Conservation (phyloP, 2,888 invertebrate species). For the Phlogophora meticulosa region DNA sequence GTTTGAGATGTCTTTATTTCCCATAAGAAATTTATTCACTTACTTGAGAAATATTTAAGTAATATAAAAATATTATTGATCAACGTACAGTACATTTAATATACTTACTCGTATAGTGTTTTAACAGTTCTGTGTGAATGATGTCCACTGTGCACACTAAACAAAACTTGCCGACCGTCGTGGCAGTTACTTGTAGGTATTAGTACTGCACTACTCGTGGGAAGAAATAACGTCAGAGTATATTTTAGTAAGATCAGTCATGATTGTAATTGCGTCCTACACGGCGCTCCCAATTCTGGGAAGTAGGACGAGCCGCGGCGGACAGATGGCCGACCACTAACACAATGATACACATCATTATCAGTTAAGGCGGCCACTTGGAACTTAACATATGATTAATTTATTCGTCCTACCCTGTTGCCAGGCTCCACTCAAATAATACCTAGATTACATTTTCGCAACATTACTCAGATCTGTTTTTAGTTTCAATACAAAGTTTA, state of each 20-base stretch:
- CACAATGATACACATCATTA: conserved; percentile 25
- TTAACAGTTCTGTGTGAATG: background rate
- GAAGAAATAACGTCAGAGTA: conserved; percentile 36
- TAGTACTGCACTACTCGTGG: conserved; percentile 5
- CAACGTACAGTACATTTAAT: no score
- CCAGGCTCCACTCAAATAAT: background rate
- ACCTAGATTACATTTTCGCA: background rate
- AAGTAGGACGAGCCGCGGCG: conserved; percentile 47
- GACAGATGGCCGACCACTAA: conserved; percentile 50
- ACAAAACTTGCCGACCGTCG: no score
- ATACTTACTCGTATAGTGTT: no score
- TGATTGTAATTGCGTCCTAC: conserved; percentile 58
- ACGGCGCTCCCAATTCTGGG: conserved; percentile 53
- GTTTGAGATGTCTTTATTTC: no score
- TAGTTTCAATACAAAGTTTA: conserved; percentile 5
- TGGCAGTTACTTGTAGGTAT: background rate
- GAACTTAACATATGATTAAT: conserved; percentile 10
- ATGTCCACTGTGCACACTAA: no score
- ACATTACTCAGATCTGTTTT: conserved; percentile 8
- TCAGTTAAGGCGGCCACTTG: conserved; percentile 18
- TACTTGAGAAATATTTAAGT: no score
- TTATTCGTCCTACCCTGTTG: conserved; percentile 8
- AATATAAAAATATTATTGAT: no score
- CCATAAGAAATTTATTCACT: no score
- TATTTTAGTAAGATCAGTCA: conserved; percentile 50